Percentiles rank a stretch among this genome's conserved stretches.
Conservation (phyloP, 2,113 vertebrate species). For the Coracopsis vasa region DNA sequence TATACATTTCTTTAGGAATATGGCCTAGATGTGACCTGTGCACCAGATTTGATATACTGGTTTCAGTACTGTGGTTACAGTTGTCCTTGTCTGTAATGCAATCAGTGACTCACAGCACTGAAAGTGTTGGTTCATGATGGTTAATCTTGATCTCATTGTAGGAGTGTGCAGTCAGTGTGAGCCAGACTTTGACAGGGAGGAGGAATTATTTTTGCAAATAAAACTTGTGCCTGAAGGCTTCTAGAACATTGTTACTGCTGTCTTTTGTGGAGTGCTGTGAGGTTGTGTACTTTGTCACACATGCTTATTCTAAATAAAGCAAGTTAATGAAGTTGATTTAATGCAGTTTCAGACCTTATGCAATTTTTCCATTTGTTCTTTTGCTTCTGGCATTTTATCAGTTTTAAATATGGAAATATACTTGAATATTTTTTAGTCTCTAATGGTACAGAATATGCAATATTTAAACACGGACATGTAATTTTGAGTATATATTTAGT, state of each 20-base stretch:
- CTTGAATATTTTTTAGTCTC: not conserved
- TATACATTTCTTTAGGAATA: not conserved
- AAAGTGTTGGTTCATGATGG: not conserved
- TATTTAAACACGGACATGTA: not conserved
- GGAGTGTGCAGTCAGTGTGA: not conserved
- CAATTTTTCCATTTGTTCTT: not conserved
- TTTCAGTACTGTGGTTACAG: not conserved
- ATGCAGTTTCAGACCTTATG: not conserved
- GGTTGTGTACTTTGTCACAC: not conserved
- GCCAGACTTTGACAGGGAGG: not conserved
- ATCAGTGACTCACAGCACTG: not conserved
- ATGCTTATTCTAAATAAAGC: not conserved
- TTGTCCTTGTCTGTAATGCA: not conserved
- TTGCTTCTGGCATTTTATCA: not conserved
- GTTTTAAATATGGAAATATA: not conserved
- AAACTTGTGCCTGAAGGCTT: not conserved
- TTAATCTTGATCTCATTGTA: not conserved
- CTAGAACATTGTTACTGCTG: not conserved
- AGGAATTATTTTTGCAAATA: not conserved
- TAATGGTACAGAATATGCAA: not conserved
- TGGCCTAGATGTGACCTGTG: not conserved
- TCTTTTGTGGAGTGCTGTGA: not conserved
- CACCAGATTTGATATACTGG: not conserved
- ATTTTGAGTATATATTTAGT: not conserved
- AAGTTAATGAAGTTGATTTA: not conserved